Base-by-base conservation (phyloP, 2,888 invertebrate genomes). In the Chydorus sphaericus region DNA sequence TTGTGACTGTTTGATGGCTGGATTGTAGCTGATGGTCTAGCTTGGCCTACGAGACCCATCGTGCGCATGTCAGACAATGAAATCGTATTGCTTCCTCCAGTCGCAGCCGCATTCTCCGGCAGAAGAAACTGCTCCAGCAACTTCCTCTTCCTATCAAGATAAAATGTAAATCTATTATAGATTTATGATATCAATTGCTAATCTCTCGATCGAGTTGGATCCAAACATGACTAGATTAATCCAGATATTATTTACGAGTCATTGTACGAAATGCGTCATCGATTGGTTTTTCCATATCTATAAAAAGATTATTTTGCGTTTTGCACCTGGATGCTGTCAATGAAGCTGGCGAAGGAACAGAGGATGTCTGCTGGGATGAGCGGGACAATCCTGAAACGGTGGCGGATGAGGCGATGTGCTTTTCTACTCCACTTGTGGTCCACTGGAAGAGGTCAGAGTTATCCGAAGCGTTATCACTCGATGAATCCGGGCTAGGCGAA, bases 391-490 rank as follows among this genome's bases (percentile, higher is more conserved):
- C n/a, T 30, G 20, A 11, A 11, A 29, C n/a, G 18, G 16, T 30
- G 14, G 31, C 14, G 3, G 51, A 26, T 10, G 16, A 36, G 11
- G 31, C 48, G 20, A 48, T 16, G 44, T 44, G 44, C 26, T 28
- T 23, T n/a, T 44, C 44, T 1, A 44, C 52, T 18, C 38, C 33
- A 10, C 31, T 51, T n/a, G 58, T 50, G n/a, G 55, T 31, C 55
- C 55, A 58, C 23, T 36, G 50, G 39, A 64, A 61, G 51, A 64
- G 61, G 56, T 64, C 64, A 4, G 63, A 63, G 36, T 64, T 64
- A 53, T 64, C 64, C 16, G 64, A 64, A 0, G 64, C 64, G 57
- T 64, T 64, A 54, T 64, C 64, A 53, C 63, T 62, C 4, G 57
- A 53, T 11, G 64, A 64, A 38, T 64, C 63, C 1, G 63, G 64